Conservation (phyloP, 2,113 vertebrate species). For the Barnardius zonarius region DNA sequence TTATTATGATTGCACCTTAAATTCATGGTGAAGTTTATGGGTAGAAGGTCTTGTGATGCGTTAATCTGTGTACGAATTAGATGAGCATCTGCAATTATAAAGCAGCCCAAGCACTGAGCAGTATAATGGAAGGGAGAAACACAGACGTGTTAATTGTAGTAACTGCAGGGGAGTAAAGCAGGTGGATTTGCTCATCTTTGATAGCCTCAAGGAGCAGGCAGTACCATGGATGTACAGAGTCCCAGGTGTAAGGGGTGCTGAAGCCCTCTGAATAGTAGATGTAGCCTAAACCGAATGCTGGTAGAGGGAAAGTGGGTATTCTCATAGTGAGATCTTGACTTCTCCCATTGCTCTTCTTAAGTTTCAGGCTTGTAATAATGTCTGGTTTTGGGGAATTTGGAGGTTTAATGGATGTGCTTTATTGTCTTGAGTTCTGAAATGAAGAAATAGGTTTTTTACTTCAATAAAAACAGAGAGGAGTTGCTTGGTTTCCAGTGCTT, state of each 20-base stretch:
- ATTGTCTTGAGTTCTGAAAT: neutral
- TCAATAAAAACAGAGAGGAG: neutral
- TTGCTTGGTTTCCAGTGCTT: neutral
- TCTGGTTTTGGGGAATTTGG: neutral
- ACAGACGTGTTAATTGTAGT: neutral
- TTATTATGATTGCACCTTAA: constrained; percentile 65
- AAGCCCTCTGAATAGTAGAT: constrained; percentile 76
- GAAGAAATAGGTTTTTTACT: neutral
- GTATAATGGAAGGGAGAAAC: neutral
- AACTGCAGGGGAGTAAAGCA: neutral
- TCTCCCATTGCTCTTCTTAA: constrained; percentile 76
- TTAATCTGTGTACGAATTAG: constrained; percentile 65
- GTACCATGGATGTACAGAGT: constrained; percentile 77
- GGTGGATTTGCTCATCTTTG: neutral
- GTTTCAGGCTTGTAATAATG: constrained; percentile 78
- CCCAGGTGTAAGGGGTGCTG: constrained; percentile 77
- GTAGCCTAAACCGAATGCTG: constrained; percentile 75
- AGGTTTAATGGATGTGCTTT: neutral
- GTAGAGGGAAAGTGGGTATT: constrained; percentile 76
- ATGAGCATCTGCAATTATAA: constrained; percentile 74
- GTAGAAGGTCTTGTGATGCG: constrained; percentile 79
- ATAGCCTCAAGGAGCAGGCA: neutral
- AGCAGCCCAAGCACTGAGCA: constrained; percentile 75
- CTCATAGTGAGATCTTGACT: constrained; percentile 80
- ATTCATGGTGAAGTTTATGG: constrained; percentile 81